A percentile compares a stretch with the other conserved stretches of the same genome.
Conservation (phyloP, 2,888 invertebrate species). For the Autographa gamma region DNA sequence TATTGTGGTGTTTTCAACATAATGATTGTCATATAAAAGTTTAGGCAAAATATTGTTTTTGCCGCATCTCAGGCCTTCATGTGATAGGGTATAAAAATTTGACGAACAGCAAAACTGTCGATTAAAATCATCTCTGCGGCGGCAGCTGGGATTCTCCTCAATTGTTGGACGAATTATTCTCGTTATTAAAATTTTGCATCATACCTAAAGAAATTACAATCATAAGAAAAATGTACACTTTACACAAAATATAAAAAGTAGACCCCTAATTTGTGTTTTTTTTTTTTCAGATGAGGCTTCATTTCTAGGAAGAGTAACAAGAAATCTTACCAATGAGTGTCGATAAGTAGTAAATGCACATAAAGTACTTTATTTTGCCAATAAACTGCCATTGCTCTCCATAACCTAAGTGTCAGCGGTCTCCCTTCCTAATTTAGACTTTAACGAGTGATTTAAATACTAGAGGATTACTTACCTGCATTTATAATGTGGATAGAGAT, state of each 20-base stretch:
- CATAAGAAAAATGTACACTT: slow-evolving; percentile 3
- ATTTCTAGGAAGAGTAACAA: too few relatives aligned
- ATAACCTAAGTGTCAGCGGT: too few relatives aligned
- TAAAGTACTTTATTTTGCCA: too few relatives aligned
- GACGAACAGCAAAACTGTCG: neutral
- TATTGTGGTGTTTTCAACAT: neutral
- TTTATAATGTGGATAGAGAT: too few relatives aligned
- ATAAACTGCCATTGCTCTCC: too few relatives aligned
- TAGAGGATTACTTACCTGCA: too few relatives aligned
- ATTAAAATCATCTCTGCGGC: neutral
- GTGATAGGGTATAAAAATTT: neutral
- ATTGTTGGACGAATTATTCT: slow-evolving; percentile 19
- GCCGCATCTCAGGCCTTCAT: neutral
- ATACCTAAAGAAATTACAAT: slow-evolving; percentile 21
- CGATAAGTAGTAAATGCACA: too few relatives aligned
- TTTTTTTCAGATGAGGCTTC: too few relatives aligned
- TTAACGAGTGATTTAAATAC: too few relatives aligned
- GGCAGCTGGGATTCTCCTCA: slow-evolving; percentile 26
- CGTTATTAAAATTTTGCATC: slow-evolving; percentile 16
- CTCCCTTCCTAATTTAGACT: too few relatives aligned
- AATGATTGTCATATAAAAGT: neutral
- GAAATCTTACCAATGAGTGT: too few relatives aligned
- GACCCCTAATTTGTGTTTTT: too few relatives aligned
- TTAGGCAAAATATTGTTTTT: neutral
- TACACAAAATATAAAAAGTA: neutral